Evolutionary conservation across 92 coral and sea anemone genomes (phyloP).

Genomic region (Palythoa heliodiscus): DNA sequence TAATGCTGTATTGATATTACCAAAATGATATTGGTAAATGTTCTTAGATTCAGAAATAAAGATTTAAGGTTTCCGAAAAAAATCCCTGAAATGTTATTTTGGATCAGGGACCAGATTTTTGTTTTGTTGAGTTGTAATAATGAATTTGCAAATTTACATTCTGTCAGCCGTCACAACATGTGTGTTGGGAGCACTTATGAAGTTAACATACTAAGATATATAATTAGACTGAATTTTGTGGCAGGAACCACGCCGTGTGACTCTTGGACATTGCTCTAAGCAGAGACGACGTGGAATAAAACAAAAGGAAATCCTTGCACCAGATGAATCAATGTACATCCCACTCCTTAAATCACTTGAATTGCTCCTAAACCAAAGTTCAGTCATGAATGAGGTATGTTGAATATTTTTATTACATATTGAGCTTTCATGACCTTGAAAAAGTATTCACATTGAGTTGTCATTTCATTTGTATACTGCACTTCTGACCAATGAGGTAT

Average conservation of each 20-base stretch:
- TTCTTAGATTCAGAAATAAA: no score
- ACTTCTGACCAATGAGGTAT: no score
- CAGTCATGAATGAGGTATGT: no score
- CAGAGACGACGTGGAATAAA: constrained; percentile 45
- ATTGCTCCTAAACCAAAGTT: constrained; percentile 49
- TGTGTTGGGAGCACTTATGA: not conserved
- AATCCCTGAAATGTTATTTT: no score
- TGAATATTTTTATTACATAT: not conserved
- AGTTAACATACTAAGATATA: not conserved
- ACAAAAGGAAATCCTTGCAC: constrained; percentile 53
- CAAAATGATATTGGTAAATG: no score
- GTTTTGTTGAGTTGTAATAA: not conserved
- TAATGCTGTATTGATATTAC: no score
- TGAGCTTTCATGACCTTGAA: not conserved
- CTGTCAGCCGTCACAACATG: no score
- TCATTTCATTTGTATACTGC: no score
- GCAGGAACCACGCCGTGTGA: constrained; percentile 58
- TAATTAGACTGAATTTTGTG: not conserved
- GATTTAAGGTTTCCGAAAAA: no score
- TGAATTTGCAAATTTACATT: no score
- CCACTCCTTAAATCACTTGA: constrained; percentile 58
- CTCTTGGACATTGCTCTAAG: constrained; percentile 55
- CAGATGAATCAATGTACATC: constrained; percentile 65
- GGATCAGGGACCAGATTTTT: no score
- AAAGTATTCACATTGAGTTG: not conserved